Base-by-base conservation (phyloP, 2,113 vertebrate species). In the Poeciliopsis occidentalis region DNA sequence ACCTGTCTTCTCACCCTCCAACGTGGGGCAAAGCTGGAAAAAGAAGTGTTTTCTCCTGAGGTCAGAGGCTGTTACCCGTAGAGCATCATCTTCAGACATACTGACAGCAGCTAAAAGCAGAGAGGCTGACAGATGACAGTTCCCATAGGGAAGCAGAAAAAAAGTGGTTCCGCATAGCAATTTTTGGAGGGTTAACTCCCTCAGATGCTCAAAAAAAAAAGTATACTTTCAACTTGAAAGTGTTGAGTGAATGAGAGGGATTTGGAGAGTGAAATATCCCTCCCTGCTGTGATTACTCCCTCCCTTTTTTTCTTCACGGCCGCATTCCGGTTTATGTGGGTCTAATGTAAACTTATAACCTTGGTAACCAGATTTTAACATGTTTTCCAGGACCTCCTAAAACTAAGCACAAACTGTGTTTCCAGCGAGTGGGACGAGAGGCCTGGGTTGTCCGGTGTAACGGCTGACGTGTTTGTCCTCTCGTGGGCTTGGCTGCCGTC, bases 51-150 rank as follows among this genome's bases (percentile, higher is more conserved):
- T 63, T 47, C 27, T 34, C 60, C 66, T 47, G 69, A 81, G 76
- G 72, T 88, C 72, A 78, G 57, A 72, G 79, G 67, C 69, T 78
- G 78, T 60, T 70, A 22, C 60, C 71, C 51, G 15, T 68, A 29
- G 29, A 73, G 72, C 26, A 68, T 75, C 71, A 69, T 73, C 64
- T 39, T 74, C 76, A 71, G 68, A 86, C 74, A 63, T 61, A 64
- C 15, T 87, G 86, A 83, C 82, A 83, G 79, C 27, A 72, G 67
- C 79, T 83, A 44, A 83, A 73, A 85, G 66, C 68, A 63, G n/a
- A 78, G 68, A 57, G 8, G n/a, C 64, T 57, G 54, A 83, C 68
- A 64, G 83, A 77, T 83, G 80, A 81, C 86, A 84, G 41, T 60
- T 83, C 39, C 76, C 57, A 78, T 17, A 11, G 69, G 70, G 67